Percentiles rank a stretch among this genome's conserved stretches.
These are phyloP conservation scores for Menidia beryllina DNA, from an alignment of 2,113 vertebrate species.

Conservation along the genomic window DNA sequence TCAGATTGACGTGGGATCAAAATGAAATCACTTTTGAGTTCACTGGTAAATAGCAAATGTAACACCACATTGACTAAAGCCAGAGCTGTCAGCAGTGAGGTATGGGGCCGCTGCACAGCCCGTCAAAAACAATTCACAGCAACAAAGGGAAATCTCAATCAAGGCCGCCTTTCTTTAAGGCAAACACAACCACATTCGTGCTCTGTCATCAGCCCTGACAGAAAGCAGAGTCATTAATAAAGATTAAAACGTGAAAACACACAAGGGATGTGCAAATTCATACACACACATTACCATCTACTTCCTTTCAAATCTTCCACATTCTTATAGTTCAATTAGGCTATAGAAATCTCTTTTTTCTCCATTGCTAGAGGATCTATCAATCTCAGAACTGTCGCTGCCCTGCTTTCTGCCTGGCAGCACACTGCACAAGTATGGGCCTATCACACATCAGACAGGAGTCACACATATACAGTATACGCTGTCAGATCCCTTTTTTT, in stretches of 20 bases:
- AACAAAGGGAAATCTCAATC: slow-evolving; percentile 65
- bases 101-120: slow-evolving; percentile 30
- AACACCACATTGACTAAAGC: slow-evolving; percentile 50
- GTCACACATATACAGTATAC: slow-evolving; percentile 19
- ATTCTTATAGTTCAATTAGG: slow-evolving; percentile 73
- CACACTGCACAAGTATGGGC: slow-evolving; percentile 23
- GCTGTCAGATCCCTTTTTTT: neutral
- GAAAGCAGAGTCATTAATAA: slow-evolving; percentile 41
- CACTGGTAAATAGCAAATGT: slow-evolving; percentile 59
- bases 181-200: slow-evolving; percentile 13
- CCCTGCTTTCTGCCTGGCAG: slow-evolving; percentile 68
- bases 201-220: slow-evolving; percentile 38
- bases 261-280: neutral
- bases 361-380: slow-evolving; percentile 66
- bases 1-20: slow-evolving; percentile 14
- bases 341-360: slow-evolving; percentile 66
- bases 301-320: slow-evolving; percentile 59
- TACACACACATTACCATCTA: neutral
- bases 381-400: slow-evolving; percentile 74
- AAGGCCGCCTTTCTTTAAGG: slow-evolving; percentile 38
- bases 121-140: slow-evolving; percentile 68
- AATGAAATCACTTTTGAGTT: slow-evolving; percentile 40
- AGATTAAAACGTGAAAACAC: slow-evolving; percentile 22
- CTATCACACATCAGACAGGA: slow-evolving; percentile 39
- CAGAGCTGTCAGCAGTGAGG: slow-evolving; percentile 51